phyloP scores from a whole-genome alignment of 2,797 vertebrate genomes.

The Pseudochaenichthys georgianus region DNA sequence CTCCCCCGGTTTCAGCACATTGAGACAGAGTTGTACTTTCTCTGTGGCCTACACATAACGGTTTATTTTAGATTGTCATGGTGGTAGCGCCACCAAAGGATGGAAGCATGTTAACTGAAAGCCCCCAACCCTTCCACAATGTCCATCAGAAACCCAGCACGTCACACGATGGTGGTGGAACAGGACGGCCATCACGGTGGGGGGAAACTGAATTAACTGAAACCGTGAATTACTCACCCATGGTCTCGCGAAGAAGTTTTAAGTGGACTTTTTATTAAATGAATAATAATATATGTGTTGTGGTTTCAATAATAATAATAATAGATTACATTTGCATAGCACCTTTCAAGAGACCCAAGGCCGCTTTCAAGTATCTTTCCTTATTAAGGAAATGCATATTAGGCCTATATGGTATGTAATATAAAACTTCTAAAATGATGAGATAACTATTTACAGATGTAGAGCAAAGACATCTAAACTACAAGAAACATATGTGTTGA shows the following conservation, averaged over 20 bases:
- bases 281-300: no score
- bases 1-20: constrained; percentile 23
- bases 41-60: constrained; percentile 48
- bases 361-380: no score
- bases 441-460: neutral
- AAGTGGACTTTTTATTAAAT: neutral
- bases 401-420: neutral
- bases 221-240: constrained; percentile 13
- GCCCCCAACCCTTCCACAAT: constrained; percentile 41
- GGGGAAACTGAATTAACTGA: constrained; percentile 2
- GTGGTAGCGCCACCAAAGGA: neutral
- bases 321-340: no score
- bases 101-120: constrained; percentile 54
- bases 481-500: neutral
- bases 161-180: constrained; percentile 28
- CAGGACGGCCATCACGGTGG: neutral
- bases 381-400: neutral
- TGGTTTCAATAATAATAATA: no score
- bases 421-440: neutral
- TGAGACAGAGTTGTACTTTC: constrained; percentile 53
- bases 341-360: no score
- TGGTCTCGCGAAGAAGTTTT: neutral
- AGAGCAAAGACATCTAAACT: neutral
- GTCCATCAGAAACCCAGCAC: constrained; percentile 41
- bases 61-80: neutral